These are phyloP conservation scores for Thinocorus orbignyianus DNA, from an alignment of 2,113 vertebrate species.

Conservation along the genomic window DNA sequence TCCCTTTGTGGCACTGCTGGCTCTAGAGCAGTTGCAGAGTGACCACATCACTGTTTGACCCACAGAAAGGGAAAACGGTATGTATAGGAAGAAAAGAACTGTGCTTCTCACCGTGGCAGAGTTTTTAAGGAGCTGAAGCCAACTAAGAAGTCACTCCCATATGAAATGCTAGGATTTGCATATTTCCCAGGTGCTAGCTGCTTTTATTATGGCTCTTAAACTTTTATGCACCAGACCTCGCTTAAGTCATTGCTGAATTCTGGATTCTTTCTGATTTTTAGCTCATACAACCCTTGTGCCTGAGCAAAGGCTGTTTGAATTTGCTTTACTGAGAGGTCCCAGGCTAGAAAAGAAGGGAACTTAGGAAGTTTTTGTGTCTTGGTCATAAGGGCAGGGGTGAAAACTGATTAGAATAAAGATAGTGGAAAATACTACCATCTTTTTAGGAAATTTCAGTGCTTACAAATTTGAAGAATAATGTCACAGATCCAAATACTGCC, in stretches of 20 bases:
- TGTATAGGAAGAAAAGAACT: accelerated
- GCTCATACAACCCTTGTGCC: neutral
- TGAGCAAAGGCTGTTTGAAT: neutral
- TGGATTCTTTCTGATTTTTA: neutral
- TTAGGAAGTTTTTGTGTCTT: neutral
- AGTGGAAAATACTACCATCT: neutral
- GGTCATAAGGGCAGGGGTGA: neutral
- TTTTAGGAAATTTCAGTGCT: neutral
- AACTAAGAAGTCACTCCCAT: neutral
- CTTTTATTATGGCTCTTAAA: neutral
- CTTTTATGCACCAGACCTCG: neutral
- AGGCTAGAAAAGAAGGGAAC: neutral
- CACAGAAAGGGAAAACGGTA: neutral
- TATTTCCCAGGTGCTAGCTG: neutral
- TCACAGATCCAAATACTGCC: neutral
- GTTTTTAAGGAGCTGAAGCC: neutral
- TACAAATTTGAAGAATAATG: neutral
- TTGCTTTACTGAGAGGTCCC: neutral
- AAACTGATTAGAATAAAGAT: neutral
- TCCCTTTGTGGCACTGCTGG: neutral
- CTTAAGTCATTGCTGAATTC: conserved; percentile 1
- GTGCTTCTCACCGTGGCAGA: neutral
- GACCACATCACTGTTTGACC: neutral
- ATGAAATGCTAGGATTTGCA: neutral
- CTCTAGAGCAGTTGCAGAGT: neutral